Evolutionary conservation across 2,113 vertebrate species (phyloP), one percentile per base, ranked within the genome.

Genomic region (Sebastes fasciatus): DNA sequence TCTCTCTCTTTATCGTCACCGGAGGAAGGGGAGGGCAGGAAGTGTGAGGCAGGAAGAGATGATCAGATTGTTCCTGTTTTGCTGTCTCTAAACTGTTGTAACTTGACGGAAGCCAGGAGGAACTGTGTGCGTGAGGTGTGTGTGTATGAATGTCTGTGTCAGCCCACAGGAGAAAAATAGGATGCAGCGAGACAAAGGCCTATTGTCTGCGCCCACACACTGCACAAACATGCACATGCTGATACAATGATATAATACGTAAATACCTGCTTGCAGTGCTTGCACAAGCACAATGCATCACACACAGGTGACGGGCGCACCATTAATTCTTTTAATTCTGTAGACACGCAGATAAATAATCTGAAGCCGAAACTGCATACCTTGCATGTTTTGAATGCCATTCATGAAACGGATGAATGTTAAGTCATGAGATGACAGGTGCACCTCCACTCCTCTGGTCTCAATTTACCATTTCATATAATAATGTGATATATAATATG

Each of bases 21-120:
- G 19, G 40, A 9, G 52, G 26, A 19, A 40, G 26, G 17, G 9
- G 46, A 19, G 42, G 69, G 57, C 86, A 92, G 93, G 92, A 93
- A 92, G 90, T 69, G 49, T 81, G 80, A 89, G 86, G 85, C 94
- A 95, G 95, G 95, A 96, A 96, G 90, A 93, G 95, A 91, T 93
- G 88, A 94, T 95, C 95, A 97, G 95, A 96, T 96, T 96, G 96
- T 97, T 97, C 97, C 97, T 97, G 97, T 98, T 97, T 98, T 97
- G 96, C 93, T 89, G 92, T 93, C 92, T 93, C 70, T 90, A 86
- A 86, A 79, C 88, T 86, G 87, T 72, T 89, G 86, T 87, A 92
- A 91, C 88, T 92, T 92, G 91, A 87, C 84, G 91, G 90, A 93
- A 94, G 89, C 74, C 87, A 72, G 77, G 79, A 90, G 89, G 84